Percentiles rank a stretch among this genome's conserved stretches.
These are phyloP conservation scores for Menidia menidia DNA, from an alignment of 2,797 vertebrate species.

Conservation along the genomic window DNA sequence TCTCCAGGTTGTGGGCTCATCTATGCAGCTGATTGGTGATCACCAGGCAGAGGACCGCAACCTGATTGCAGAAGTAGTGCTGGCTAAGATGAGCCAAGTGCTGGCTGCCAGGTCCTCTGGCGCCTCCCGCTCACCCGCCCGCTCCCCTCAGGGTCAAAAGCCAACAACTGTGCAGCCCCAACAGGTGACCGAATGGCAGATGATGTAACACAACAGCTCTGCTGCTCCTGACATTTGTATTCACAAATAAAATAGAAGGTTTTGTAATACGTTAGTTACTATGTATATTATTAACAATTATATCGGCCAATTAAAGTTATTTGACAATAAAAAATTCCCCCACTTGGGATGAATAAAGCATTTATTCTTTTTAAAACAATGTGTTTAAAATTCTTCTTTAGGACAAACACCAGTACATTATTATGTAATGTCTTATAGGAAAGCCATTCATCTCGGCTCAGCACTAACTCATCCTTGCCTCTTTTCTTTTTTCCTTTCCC, in stretches of 20 bases:
- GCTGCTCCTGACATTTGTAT: neutral
- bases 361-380: neutral
- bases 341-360: too few relatives aligned
- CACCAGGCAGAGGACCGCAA: conserved; percentile 94
- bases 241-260: neutral
- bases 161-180: conserved; percentile 90
- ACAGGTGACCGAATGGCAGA: conserved; percentile 82
- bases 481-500: conserved; percentile 3
- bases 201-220: neutral
- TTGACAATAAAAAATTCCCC: too few relatives aligned
- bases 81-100: conserved; percentile 92
- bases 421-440: neutral
- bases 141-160: conserved; percentile 89
- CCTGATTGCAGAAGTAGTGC: conserved; percentile 92
- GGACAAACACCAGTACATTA: too few relatives aligned
- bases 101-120: conserved; percentile 84
- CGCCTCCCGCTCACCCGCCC: conserved; percentile 84
- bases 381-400: neutral
- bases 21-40: conserved; percentile 96
- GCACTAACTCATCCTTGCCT: conserved; percentile 12
- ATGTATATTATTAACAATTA: too few relatives aligned
- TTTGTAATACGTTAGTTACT: neutral
- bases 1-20: conserved; percentile 93
- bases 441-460: conserved; percentile 24
- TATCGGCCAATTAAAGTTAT: too few relatives aligned